Conservation (phyloP, 2,113 vertebrate genomes). For the Morone saxatilis region DNA sequence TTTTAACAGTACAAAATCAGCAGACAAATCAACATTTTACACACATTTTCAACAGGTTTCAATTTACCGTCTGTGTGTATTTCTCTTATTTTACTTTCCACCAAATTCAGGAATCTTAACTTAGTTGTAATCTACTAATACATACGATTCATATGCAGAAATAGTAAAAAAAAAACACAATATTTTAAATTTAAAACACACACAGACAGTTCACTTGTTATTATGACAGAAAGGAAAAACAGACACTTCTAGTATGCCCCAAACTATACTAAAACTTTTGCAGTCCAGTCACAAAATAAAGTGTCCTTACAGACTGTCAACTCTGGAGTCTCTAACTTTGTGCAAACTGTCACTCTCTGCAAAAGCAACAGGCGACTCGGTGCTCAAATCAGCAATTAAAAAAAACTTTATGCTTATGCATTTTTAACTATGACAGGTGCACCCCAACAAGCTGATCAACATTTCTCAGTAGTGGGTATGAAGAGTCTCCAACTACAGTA, state of each 20-base stretch:
- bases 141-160: background rate
- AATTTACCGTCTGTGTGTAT: background rate
- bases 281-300: background rate
- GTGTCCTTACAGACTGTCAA: background rate
- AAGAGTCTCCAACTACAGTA: background rate
- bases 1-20: no score
- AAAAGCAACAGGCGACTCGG: background rate
- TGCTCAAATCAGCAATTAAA: background rate
- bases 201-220: background rate
- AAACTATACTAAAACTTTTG: constrained; percentile 2
- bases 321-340: background rate
- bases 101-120: background rate
- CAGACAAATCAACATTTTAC: background rate
- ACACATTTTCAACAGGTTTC: background rate
- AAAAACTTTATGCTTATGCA: background rate
- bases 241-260: background rate
- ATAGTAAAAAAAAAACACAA: background rate
- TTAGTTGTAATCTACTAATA: background rate
- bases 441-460: background rate
- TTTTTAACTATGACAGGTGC: background rate
- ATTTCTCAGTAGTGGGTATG: background rate
- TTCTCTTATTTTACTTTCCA: background rate
- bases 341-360: background rate
- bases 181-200: background rate
- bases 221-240: background rate